Conservation (phyloP, 2,888 invertebrate species). For the Hemithea aestivaria region DNA sequence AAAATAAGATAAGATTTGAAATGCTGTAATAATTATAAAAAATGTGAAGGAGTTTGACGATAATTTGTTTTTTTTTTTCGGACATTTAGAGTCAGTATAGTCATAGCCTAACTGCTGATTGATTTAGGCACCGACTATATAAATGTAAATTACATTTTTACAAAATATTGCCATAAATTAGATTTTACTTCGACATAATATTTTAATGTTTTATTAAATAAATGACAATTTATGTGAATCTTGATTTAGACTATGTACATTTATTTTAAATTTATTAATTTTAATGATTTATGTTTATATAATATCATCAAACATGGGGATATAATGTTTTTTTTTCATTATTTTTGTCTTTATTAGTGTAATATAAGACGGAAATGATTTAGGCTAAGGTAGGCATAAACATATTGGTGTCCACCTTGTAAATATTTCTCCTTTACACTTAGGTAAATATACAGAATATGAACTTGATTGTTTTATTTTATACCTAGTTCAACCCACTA, state of each 20-base stretch:
- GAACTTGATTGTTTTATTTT: constrained; percentile 53
- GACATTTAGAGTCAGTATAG: no score
- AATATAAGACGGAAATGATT: constrained; percentile 20
- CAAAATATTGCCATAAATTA: no score
- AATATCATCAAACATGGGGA: constrained; percentile 4
- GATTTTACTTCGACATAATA: no score
- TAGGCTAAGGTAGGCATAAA: constrained; percentile 59
- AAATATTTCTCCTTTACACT: constrained; percentile 78
- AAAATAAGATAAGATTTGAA: no score
- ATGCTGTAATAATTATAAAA: not conserved
- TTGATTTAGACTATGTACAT: no score
- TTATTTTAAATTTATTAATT: constrained; percentile 2
- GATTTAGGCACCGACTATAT: no score
- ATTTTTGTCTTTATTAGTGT: constrained; percentile 13
- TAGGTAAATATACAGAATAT: constrained; percentile 76
- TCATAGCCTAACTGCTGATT: no score
- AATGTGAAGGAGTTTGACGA: not conserved
- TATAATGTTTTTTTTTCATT: constrained; percentile 6
- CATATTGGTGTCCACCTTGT: constrained; percentile 72
- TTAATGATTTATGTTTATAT: constrained; percentile 3
- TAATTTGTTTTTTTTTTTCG: no score
- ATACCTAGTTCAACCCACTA: no score
- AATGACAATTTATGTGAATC: no score
- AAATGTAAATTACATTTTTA: no score
- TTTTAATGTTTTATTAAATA: no score